Evolutionary conservation across 35 echinoderm and acorn worm genomes (phyloP), one percentile per base, ranked within the genome.

Genomic region (Chiridota heheva): DNA sequence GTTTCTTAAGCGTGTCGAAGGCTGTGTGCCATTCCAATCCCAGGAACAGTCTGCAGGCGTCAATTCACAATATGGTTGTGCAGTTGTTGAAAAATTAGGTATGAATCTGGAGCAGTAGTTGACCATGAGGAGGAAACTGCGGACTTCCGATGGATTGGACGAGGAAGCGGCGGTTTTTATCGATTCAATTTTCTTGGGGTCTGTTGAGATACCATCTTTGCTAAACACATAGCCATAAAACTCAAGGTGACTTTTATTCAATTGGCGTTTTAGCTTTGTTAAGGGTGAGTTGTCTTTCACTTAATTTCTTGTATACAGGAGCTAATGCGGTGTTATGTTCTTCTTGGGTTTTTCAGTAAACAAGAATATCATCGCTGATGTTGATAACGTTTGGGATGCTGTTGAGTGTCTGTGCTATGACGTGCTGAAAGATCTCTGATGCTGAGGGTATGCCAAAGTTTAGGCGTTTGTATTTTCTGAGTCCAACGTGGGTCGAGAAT

Each of bases 361-460:
- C 78, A 17, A 87, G 37, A 44, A 92, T 87, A 26, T 87, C 90
- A 36, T 92, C 90, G 44, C 75, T 82, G 26, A 87, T 81, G 37
- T 92, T 92, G 1, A 86, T 43, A 3, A 73, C 72, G 2, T 82
- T 69, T 3, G 77, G 25, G 30, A 92, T 34, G 4, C 67, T 77
- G n/a, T 58, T 33, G 6, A 82, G 77, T 6, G 42, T 40, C n/a
- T 75, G 17, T 20, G 46, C 18, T 8, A 81, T 57, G 12, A 18
- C 24, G 40, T 81, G 36, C 33, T 76, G 69, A n/a, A 92, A 86
- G 13, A 92, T 35, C 38, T 92, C 89, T 0, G 74, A 56, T 44
- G 77, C 90, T 0, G 61, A 62, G 27, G 20, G 61, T 4, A 92
- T 36, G 13, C 75, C 83, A 67, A 86, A 86, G 22, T 44, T 92